Evolutionary conservation across 1,140 invertebrate genomes (phyloP).

Genomic region (Pararge aegeria): DNA sequence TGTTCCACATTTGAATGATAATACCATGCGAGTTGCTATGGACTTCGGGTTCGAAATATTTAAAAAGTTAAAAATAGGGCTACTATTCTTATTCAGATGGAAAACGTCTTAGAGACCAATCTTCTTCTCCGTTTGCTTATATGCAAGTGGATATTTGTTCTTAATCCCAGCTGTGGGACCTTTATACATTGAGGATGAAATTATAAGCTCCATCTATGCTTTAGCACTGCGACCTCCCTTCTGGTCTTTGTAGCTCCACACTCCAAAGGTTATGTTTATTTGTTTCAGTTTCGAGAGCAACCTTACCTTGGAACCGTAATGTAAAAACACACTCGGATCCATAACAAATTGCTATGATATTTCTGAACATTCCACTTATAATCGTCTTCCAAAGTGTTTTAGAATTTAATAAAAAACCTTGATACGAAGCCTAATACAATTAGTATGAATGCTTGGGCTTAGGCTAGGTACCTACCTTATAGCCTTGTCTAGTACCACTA

Average conservation of each 20-base stretch:
- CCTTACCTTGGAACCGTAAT: conserved; percentile 42
- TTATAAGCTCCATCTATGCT: too few species aligned
- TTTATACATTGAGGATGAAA: too few species aligned
- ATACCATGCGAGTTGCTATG: conserved; percentile 9
- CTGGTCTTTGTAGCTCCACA: conserved; percentile 31
- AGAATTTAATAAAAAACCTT: not conserved
- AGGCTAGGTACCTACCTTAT: too few species aligned
- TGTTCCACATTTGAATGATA: conserved; percentile 29
- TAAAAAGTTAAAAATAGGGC: too few species aligned
- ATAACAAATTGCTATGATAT: conserved; percentile 14
- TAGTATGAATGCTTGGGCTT: too few species aligned
- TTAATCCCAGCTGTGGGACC: too few species aligned
- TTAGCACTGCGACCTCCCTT: not conserved
- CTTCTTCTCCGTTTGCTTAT: too few species aligned
- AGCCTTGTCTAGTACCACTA: too few species aligned
- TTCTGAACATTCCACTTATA: not conserved
- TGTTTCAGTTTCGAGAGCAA: conserved; percentile 32
- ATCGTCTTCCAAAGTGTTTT: not conserved
- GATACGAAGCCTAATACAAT: not conserved
- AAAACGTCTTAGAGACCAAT: too few species aligned
- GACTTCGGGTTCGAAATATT: too few species aligned
- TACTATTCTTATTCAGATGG: too few species aligned
- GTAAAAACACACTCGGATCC: conserved; percentile 18
- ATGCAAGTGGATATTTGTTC: too few species aligned
- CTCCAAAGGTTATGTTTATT: conserved; percentile 30